phyloP scores from a whole-genome alignment of 2,113 vertebrate genomes.

The Alosa alosa region DNA sequence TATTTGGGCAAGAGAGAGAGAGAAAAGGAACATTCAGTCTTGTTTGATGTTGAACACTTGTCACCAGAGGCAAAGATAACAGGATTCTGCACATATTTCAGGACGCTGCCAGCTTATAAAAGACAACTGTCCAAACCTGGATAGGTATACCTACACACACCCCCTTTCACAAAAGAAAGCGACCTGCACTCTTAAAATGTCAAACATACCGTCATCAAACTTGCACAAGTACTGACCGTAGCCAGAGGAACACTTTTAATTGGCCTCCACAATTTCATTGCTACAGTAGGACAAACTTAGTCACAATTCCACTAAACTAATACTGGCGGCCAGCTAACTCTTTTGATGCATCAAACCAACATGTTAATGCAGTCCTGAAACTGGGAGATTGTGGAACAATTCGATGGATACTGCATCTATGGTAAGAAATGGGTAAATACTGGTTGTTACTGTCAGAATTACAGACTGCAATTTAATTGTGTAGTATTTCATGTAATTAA shows the following conservation, averaged over 20 bases:
- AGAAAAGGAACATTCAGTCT: slow-evolving; percentile 26
- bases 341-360: not conserved
- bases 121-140: slow-evolving; percentile 35
- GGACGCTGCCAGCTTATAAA: slow-evolving; percentile 64
- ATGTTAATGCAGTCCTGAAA: not conserved
- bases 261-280: not conserved
- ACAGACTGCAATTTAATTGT: not conserved
- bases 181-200: slow-evolving; percentile 24
- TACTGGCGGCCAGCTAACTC: slow-evolving; percentile 14
- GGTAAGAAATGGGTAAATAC: slow-evolving; percentile 1
- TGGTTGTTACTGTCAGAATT: not conserved
- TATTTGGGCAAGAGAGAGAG: slow-evolving; percentile 46
- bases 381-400: not conserved
- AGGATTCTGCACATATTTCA: slow-evolving; percentile 77
- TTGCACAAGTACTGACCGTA: not conserved
- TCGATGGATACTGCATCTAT: slow-evolving; percentile 44
- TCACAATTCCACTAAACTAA: slow-evolving; percentile 18
- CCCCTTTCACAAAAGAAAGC: slow-evolving; percentile 22
- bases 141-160: slow-evolving; percentile 28
- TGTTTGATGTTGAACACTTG: slow-evolving; percentile 72
- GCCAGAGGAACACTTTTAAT: not conserved
- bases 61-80: slow-evolving; percentile 70
- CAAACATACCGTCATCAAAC: not conserved
- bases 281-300: not conserved
- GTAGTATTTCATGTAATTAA: not conserved